phyloP scores from a whole-genome alignment of 1,140 invertebrate genomes.

The Anoplophora glabripennis region DNA sequence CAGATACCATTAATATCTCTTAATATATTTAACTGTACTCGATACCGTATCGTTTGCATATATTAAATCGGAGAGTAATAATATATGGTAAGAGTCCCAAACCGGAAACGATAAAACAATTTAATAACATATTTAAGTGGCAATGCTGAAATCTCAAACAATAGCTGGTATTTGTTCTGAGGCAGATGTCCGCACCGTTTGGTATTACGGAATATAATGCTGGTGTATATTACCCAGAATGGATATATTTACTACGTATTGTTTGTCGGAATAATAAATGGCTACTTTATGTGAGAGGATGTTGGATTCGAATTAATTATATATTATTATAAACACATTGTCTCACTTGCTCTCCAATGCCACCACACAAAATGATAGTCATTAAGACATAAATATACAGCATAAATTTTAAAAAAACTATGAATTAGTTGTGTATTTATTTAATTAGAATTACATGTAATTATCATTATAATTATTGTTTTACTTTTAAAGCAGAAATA shows the following conservation, averaged over 20 bases:
- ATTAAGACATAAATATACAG: too few relatives aligned
- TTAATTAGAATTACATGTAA: too few relatives aligned
- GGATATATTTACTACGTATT: slow-evolving; percentile 38
- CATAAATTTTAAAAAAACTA: too few relatives aligned
- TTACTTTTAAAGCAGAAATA: too few relatives aligned
- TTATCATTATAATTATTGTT: too few relatives aligned
- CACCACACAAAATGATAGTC: too few relatives aligned
- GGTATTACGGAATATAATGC: slow-evolving; percentile 33
- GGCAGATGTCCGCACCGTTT: slow-evolving; percentile 39
- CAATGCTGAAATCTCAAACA: slow-evolving; percentile 45
- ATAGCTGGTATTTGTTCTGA: slow-evolving; percentile 37
- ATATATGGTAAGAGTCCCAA: slow-evolving; percentile 27
- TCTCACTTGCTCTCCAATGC: too few relatives aligned
- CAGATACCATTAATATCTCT: slow-evolving; percentile 10
- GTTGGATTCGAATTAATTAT: slow-evolving; percentile 1
- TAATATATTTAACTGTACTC: slow-evolving; percentile 20
- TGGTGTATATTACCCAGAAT: slow-evolving; percentile 29
- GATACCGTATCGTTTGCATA: slow-evolving; percentile 41
- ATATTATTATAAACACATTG: too few relatives aligned
- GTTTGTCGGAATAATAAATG: slow-evolving; percentile 31
- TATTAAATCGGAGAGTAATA: slow-evolving; percentile 30
- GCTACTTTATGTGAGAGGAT: slow-evolving; percentile 32
- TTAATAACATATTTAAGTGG: slow-evolving; percentile 48
- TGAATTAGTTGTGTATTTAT: too few relatives aligned
- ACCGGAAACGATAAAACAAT: slow-evolving; percentile 47